Evolutionary conservation across 2,113 vertebrate species (phyloP).

Genomic region (Burhinus oedicnemus): DNA sequence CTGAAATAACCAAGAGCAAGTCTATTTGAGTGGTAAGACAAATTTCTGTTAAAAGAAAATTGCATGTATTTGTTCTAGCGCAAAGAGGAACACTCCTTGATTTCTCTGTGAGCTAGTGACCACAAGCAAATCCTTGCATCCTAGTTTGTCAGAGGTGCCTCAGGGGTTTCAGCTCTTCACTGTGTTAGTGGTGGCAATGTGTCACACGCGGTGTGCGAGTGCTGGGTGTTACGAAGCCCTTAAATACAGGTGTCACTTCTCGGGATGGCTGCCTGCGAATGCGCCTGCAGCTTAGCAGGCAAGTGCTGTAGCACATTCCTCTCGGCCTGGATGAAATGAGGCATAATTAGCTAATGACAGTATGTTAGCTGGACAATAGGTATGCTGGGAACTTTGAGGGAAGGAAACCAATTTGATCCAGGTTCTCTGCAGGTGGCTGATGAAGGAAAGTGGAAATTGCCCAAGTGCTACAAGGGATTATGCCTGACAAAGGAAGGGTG

Average conservation of each 20-base stretch:
- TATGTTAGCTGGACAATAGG: not conserved
- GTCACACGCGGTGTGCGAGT: not conserved
- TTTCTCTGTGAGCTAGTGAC: not conserved
- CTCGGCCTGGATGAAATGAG: not conserved
- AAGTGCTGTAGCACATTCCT: not conserved
- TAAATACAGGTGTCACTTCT: not conserved
- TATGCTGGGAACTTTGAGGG: not conserved
- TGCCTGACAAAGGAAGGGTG: not conserved
- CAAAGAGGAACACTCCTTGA: not conserved
- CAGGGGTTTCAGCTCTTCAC: not conserved
- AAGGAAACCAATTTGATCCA: not conserved
- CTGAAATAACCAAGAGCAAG: not conserved
- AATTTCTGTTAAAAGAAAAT: not conserved
- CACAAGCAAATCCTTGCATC: not conserved
- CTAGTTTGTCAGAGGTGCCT: not conserved
- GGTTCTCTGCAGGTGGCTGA: slow-evolving; percentile 3
- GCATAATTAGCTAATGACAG: not conserved
- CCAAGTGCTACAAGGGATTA: not conserved
- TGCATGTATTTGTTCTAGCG: not conserved
- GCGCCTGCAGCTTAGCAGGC: not conserved
- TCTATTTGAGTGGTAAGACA: not conserved
- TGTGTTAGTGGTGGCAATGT: not conserved
- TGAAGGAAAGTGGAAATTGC: slow-evolving; percentile 31
- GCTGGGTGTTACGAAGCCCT: not conserved
- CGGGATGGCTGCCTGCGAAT: not conserved